These are phyloP conservation scores for Aquatica leii DNA, from an alignment of 2,888 invertebrate genomes.

Conservation along the genomic window DNA sequence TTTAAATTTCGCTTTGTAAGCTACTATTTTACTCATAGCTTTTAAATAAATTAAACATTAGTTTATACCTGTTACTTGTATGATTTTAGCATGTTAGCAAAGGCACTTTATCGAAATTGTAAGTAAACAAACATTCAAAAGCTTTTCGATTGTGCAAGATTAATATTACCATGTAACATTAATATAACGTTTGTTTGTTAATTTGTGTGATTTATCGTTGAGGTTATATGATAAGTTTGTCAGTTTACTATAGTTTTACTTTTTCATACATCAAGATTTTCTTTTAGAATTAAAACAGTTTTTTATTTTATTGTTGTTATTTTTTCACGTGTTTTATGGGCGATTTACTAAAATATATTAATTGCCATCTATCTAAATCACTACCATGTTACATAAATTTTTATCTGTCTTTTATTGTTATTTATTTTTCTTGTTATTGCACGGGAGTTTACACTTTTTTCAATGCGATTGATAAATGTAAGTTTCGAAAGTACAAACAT, in stretches of 20 bases:
- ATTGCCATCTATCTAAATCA: slow-evolving; percentile 19
- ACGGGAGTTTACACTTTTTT: slow-evolving; percentile 6
- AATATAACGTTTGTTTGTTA: slow-evolving; percentile 10
- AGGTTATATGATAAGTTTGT: slow-evolving; percentile 2
- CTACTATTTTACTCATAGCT: too few species aligned
- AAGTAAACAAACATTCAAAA: slow-evolving; percentile 17
- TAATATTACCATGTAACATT: slow-evolving; percentile 16
- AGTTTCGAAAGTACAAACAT: not conserved
- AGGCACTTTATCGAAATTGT: slow-evolving; percentile 9
- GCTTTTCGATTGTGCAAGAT: slow-evolving; percentile 15
- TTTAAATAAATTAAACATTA: too few species aligned
- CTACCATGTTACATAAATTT: slow-evolving; percentile 26
- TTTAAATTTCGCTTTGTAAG: not conserved
- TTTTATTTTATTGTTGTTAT: slow-evolving; percentile 28
- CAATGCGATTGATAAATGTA: slow-evolving; percentile 14
- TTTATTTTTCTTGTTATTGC: slow-evolving; percentile 20
- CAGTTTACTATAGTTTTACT: not conserved
- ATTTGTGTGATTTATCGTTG: not conserved
- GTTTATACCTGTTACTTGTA: too few species aligned
- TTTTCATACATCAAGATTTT: slow-evolving; percentile 1
- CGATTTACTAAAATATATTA: slow-evolving; percentile 29
- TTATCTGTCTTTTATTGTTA: slow-evolving; percentile 23
- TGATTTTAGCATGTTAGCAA: too few species aligned
- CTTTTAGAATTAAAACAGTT: slow-evolving; percentile 23
- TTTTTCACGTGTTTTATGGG: slow-evolving; percentile 28